Base-by-base conservation (phyloP, 2,888 invertebrate genomes). In the Mamestra brassicae region DNA sequence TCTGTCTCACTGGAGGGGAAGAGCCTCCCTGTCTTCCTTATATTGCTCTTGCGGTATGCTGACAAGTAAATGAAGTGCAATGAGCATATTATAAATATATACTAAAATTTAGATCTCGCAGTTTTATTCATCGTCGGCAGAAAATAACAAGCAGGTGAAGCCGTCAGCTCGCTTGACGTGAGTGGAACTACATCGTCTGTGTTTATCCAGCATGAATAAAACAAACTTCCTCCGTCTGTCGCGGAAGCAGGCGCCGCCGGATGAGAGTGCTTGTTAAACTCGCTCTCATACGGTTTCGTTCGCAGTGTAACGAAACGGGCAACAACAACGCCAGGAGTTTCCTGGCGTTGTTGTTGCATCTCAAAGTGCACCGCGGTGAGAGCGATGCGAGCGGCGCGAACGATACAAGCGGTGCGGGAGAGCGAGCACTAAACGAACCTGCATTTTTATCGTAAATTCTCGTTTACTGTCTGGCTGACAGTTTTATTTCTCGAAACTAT, bases 401-500 rank as follows among this genome's bases (percentile, higher is more conserved):
- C 55, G 17, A n/a, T 15, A n/a, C 26, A 45, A 65, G 17, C 50
- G 66, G 36, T 38, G 38, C 5, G 60, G 17, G 17, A 52, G n/a
- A 15, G 42, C 17, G 13, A 13, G 42, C 36, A 11, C 61, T 34
- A 11, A 57, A 45, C 17, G 52, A 71, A 50, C 52, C 57, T 38
- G 61, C 62, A 66, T 73, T 73, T 54, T 15, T 34, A 60, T 74
- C 54, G 66, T 75, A 75, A 75, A 81, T 66, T 47, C 57, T 54
- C 38, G 47, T 80, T 70, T 63, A 70, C 26, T 52, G 62, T 26
- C 65, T 58, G 7, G 38, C 62, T 61, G 75, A 66, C 70, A 38
- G 69, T 70, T 81, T 76, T 64, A 76, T 71, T 42, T 36, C 17
- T 38, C n/a, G 4, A 34, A 55, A 63, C 60, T 63, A 80, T 81